Base-by-base conservation (phyloP, 2,797 vertebrate species). In the Micropoecilia bifurca region DNA sequence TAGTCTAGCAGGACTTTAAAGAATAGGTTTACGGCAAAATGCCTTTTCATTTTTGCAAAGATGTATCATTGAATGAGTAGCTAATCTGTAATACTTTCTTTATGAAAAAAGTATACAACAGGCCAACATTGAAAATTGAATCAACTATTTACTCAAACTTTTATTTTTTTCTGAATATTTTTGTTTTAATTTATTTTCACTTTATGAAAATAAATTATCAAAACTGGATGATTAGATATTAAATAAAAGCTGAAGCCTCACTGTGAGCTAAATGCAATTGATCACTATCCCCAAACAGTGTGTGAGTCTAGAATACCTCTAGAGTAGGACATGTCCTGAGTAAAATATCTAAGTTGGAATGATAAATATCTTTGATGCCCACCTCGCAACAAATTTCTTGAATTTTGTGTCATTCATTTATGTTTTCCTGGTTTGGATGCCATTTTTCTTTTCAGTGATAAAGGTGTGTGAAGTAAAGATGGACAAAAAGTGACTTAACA, bases 401-500 rank as follows among this genome's bases (percentile, higher is more conserved):
- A 90, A 90, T 90, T 93, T 94, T 84, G 84, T 80, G 90, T 88
- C 82, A 83, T 80, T 74, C 80, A 79, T 91, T 43, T 73, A 83
- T 92, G 91, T 89, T 91, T 92, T 91, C 93, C 93, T 85, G 91
- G 85, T 88, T 91, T 87, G 82, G 88, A 90, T 85, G 85, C 84
- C 88, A 94, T 92, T 91, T 90, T 94, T 94, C 91, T 94, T 94
- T 90, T 91, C 87, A 89, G 90, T 84, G 85, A 92, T 91, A 89
- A 89, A 88, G 89, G 89, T 94, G 91, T 87, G 90, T 92, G 92
- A 91, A 90, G 90, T 86, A 89, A 91, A 84, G 91, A 89, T 87
- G 92, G 87, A 91, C 87, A 90, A 89, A 90, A 93, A 93, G 93
- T 94, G 93, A 92, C 95, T 96, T 94, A 96, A 91, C 93, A 96